phyloP scores from a whole-genome alignment of 2,797 vertebrate genomes.

The Denticeps clupeoides region DNA sequence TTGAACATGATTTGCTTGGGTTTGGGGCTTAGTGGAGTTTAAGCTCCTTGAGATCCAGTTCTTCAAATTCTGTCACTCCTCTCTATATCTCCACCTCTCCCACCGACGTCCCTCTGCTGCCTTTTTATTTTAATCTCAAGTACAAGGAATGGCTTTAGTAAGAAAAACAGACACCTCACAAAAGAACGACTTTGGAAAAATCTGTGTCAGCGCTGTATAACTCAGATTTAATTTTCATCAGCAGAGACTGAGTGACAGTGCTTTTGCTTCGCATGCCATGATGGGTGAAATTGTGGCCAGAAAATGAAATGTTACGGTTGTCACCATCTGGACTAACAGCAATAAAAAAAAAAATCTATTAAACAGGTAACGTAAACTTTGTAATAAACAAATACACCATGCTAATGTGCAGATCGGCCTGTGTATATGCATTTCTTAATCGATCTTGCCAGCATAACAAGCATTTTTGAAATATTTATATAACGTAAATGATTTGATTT shows the following conservation, averaged over 20 bases:
- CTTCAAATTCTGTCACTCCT: constrained; percentile 25
- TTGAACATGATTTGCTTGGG: constrained; percentile 33
- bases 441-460: too few relatives aligned
- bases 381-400: too few relatives aligned
- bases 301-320: too few relatives aligned
- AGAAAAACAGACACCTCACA: constrained; percentile 19
- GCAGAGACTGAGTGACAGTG: not conserved
- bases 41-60: constrained; percentile 32
- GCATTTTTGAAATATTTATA: too few relatives aligned
- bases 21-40: constrained; percentile 30
- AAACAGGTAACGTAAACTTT: too few relatives aligned
- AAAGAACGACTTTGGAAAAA: constrained; percentile 13
- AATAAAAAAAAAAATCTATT: too few relatives aligned
- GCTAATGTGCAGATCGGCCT: too few relatives aligned
- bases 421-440: too few relatives aligned
- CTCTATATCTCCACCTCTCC: constrained; percentile 15
- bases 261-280: not conserved
- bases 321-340: too few relatives aligned
- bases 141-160: constrained; percentile 24
- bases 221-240: constrained; percentile 4
- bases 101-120: constrained; percentile 6
- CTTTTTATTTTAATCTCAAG: constrained; percentile 28
- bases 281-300: not conserved
- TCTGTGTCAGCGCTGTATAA: constrained; percentile 7
- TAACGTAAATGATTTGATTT: too few relatives aligned